phyloP scores from a whole-genome alignment of 1,140 invertebrate species.

The Drosophila leontia region DNA sequence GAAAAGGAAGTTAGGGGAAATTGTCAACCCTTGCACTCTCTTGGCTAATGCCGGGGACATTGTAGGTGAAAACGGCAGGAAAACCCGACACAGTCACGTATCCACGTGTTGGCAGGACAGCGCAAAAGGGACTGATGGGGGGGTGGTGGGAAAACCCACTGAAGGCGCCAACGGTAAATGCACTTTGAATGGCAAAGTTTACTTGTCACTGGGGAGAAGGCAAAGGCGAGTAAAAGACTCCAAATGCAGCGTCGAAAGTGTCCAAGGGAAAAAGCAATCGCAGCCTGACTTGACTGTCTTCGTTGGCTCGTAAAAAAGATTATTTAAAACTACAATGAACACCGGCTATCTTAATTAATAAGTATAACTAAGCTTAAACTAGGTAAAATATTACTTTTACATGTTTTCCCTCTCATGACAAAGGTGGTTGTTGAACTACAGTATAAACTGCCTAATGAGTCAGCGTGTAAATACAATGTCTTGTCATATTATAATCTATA shows the following conservation, averaged over 20 bases:
- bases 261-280: conserved; percentile 17
- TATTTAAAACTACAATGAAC: conserved; percentile 2
- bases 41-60: conserved; percentile 7
- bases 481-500: too few species aligned
- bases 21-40: conserved; percentile 19
- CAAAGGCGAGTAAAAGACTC: conserved; percentile 2
- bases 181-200: conserved; percentile 52
- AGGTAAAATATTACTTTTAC: neutral
- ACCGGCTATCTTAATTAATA: neutral
- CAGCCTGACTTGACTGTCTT: conserved; percentile 6
- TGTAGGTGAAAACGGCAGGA: conserved; percentile 39
- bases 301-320: conserved; percentile 1
- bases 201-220: conserved; percentile 28
- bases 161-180: conserved; percentile 38
- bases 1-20: conserved; percentile 14
- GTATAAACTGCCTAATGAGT: neutral
- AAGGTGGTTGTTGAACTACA: neutral
- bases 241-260: conserved; percentile 8
- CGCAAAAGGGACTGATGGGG: neutral
- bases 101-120: conserved; percentile 53
- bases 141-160: conserved; percentile 6
- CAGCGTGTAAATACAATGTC: neutral
- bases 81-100: conserved; percentile 52
- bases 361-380: neutral
- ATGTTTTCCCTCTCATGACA: too few species aligned